Percentiles rank a stretch among this genome's conserved stretches.
Evolutionary conservation across 2,888 invertebrate species (phyloP).

Genomic region (Drosophila trichaetosa): DNA sequence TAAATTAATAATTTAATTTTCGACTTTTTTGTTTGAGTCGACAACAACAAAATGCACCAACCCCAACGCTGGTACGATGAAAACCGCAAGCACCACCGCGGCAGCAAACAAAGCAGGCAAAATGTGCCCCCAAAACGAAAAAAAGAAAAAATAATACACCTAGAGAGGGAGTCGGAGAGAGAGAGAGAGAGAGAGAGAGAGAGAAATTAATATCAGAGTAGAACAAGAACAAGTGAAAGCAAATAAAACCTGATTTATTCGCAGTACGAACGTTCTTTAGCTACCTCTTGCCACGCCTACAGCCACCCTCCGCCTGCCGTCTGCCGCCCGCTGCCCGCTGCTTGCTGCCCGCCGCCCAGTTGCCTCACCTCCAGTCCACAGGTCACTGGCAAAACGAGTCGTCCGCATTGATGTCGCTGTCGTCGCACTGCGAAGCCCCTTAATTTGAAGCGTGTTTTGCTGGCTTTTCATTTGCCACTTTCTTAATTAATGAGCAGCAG

Average conservation of each 20-base stretch:
- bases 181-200: background rate
- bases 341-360: background rate
- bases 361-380: conserved; percentile 4
- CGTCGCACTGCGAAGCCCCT: conserved; percentile 58
- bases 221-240: conserved; percentile 76
- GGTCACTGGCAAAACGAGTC: conserved; percentile 44
- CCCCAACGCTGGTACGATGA: conserved; percentile 35
- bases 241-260: conserved; percentile 79
- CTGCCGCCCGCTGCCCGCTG: background rate
- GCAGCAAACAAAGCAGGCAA: conserved; percentile 54
- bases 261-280: conserved; percentile 21
- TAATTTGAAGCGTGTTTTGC: conserved; percentile 73
- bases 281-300: conserved; percentile 27
- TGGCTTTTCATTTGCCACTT: conserved; percentile 80
- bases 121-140: conserved; percentile 21
- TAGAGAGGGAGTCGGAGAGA: background rate
- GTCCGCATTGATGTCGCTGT: conserved; percentile 16
- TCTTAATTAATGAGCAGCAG: conserved; percentile 78
- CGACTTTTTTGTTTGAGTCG: conserved; percentile 75
- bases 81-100: conserved; percentile 59
- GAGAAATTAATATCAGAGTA: conserved; percentile 70
- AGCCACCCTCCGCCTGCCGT: background rate
- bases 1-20: conserved; percentile 83
- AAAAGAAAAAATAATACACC: background rate
- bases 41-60: conserved; percentile 53